Base-by-base conservation (phyloP, 2,797 vertebrate genomes). In the Neostethus bicornis region DNA sequence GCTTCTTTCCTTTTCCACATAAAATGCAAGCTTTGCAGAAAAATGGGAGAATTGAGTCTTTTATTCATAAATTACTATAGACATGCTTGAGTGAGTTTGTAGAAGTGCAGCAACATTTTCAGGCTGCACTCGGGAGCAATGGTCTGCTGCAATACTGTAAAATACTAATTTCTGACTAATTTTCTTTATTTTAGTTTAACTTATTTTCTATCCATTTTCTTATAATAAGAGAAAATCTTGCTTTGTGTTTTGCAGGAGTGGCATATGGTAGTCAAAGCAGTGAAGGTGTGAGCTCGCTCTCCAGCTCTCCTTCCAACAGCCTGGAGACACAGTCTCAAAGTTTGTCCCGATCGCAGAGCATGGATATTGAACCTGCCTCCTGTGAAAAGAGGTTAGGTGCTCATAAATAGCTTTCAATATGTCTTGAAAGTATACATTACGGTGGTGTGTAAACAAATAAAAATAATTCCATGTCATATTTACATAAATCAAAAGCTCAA, bases 281-380 rank as follows among this genome's bases (percentile, higher is more conserved):
- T 1, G 97, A 99, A 90, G 97, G 97, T 37, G 96, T 99, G 85
- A 99, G 96, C 85, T 99, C 97, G 51, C 95, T 99, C 75, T 98
- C 97, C 91, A 99, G 97, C 87, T 99, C 97, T 12, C 97, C 97
- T 41, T 99, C 97, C 52, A 98, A 98, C 90, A 98, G 97, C 92
- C 95, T 98, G 69, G 97, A 99, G 92, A 98, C 95, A 7, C 97
- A 98, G 50, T 98, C 96, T 73, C 97, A 99, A 86, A 97, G 94
- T 79, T 93, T 99, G 67, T 99, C 97, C 37, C 94, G 97, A 39
- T 99, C 97, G 24, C 97, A 99, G 90, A 99, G 97, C 91, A 99
- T 99, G 97, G 97, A 99, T 78, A 99, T 99, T 19, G 97, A 99
- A 75, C 95, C 96, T 31, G 94, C 95, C 84, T 94, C 97, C 84